phyloP scores from a whole-genome alignment of 1,140 invertebrate genomes.

The Diprion similis region DNA sequence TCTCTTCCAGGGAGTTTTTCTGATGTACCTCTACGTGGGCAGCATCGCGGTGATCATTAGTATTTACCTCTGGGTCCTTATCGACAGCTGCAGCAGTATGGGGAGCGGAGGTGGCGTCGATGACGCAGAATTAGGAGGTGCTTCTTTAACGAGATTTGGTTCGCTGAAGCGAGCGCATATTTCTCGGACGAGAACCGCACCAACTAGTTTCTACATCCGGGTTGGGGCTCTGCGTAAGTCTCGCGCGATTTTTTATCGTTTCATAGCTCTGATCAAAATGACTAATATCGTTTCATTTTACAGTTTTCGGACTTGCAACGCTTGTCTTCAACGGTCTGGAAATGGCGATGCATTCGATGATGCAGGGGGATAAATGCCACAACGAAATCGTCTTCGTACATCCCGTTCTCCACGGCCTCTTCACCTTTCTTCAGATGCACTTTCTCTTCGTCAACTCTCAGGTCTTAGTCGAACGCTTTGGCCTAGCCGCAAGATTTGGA shows the following conservation, averaged over 20 bases:
- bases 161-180: constrained; percentile 67
- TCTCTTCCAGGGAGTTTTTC: constrained; percentile 65
- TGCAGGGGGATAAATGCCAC: constrained; percentile 64
- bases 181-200: constrained; percentile 61
- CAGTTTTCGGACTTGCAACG: constrained; percentile 73
- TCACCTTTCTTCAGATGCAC: constrained; percentile 75
- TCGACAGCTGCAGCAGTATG: constrained; percentile 64
- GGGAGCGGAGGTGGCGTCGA: constrained; percentile 41
- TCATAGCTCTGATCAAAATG: not conserved
- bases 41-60: constrained; percentile 71
- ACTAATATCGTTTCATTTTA: constrained; percentile 27
- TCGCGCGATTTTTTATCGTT: constrained; percentile 1
- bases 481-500: constrained; percentile 64
- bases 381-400: constrained; percentile 68
- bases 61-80: constrained; percentile 70
- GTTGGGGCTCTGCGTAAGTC: constrained; percentile 71
- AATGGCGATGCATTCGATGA: constrained; percentile 70
- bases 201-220: constrained; percentile 72
- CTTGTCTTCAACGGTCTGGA: constrained; percentile 72
- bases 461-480: constrained; percentile 67
- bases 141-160: constrained; percentile 62
- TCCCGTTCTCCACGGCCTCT: constrained; percentile 72
- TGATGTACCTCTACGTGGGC: constrained; percentile 71
- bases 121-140: constrained; percentile 58
- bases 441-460: constrained; percentile 76